Evolutionary conservation across 2,888 invertebrate species (phyloP).

Genomic region (Schizaphis graminum): DNA sequence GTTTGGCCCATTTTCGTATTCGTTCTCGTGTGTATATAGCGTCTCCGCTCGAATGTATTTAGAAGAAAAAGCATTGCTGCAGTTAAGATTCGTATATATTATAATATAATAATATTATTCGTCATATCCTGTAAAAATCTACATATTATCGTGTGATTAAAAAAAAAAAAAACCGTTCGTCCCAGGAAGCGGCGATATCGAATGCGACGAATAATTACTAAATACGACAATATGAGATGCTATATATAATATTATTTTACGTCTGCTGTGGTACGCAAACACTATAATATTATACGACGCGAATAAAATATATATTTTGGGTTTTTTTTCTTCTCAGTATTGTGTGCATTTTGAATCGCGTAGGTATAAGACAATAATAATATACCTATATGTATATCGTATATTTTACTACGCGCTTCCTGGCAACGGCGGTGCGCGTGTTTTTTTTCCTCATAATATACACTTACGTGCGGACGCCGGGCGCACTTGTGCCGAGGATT

Average conservation of each 20-base stretch:
- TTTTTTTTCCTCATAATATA: conserved; percentile 21
- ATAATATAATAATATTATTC: not conserved
- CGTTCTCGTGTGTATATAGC: not conserved
- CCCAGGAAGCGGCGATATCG: not conserved
- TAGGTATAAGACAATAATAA: not conserved
- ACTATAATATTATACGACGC: not conserved
- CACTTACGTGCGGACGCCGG: conserved; percentile 45
- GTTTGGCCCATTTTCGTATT: conserved; percentile 59
- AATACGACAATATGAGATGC: not conserved
- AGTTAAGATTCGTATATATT: not conserved
- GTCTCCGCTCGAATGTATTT: conserved; percentile 6
- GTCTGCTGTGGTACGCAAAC: not conserved
- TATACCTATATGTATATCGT: not conserved
- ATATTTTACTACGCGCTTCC: not conserved
- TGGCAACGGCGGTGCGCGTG: not conserved
- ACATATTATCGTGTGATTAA: not conserved
- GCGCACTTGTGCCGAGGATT: conserved; percentile 44
- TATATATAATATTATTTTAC: not conserved
- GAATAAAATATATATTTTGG: not conserved
- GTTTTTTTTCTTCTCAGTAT: not conserved
- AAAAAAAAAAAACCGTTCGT: not conserved
- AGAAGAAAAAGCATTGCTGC: conserved; percentile 6
- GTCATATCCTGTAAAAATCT: not conserved
- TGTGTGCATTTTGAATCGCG: not conserved
- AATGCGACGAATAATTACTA: not conserved